Percentiles rank a stretch among this genome's conserved stretches.
Conservation (phyloP, 2,113 vertebrate species). For the Anguilla rostrata region DNA sequence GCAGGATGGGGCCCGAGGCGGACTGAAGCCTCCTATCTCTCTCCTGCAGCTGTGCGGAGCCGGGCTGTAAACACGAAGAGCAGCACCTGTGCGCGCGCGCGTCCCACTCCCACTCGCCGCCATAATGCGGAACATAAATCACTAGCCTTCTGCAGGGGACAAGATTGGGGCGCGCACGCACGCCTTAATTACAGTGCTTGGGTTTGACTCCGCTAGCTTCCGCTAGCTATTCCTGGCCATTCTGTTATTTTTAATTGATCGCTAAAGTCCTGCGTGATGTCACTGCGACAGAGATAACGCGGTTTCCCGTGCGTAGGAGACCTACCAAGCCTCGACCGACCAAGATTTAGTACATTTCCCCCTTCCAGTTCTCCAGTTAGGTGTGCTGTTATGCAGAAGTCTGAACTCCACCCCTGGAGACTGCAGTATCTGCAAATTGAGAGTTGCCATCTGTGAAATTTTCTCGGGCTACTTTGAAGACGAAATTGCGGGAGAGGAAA, state of each 20-base stretch:
- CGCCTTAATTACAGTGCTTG: neutral
- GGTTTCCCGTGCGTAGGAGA: no score
- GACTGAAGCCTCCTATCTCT: conserved; percentile 51
- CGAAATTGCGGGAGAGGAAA: no score
- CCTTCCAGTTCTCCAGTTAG: no score
- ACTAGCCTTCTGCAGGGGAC: conserved; percentile 36
- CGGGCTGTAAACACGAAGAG: conserved; percentile 44
- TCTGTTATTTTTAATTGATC: conserved; percentile 10
- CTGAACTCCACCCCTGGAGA: no score
- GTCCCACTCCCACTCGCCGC: conserved; percentile 35
- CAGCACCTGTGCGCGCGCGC: conserved; percentile 13
- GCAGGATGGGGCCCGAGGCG: conserved; percentile 22
- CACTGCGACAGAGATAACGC: neutral
- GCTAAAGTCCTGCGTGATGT: neutral
- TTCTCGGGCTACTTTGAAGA: no score
- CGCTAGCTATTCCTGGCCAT: neutral
- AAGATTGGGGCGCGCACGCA: conserved; percentile 20
- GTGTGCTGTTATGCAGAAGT: no score
- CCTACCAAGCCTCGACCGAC: no score
- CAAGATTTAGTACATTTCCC: no score
- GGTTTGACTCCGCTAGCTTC: neutral
- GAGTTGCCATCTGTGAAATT: no score
- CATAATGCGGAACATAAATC: conserved; percentile 50
- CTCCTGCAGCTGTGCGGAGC: conserved; percentile 44
- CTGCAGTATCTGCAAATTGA: no score